Conservation (phyloP, 2,797 vertebrate species). For the Sebastes miniatus region DNA sequence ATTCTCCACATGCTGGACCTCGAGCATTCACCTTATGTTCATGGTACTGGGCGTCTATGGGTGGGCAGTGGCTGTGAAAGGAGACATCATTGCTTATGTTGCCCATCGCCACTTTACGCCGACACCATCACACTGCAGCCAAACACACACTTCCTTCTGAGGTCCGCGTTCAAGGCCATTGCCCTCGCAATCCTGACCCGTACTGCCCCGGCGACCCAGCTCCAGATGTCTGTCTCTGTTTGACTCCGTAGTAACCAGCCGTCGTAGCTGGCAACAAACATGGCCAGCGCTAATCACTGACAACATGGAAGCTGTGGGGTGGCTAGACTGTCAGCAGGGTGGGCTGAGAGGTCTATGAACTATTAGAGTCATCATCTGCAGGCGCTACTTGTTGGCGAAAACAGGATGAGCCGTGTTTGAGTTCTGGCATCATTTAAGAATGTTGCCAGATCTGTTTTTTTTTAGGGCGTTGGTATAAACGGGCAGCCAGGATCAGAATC, state of each 20-base stretch:
- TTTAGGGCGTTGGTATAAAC: background rate
- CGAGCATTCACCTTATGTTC: conserved; percentile 21
- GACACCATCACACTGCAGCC: background rate
- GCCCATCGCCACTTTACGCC: background rate
- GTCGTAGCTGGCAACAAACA: conserved; percentile 48
- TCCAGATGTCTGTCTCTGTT: conserved; percentile 72
- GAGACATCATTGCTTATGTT: background rate
- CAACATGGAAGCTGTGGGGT: conserved; percentile 45
- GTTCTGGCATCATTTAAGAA: background rate
- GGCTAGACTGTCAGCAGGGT: conserved; percentile 36
- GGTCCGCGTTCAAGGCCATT: conserved; percentile 23
- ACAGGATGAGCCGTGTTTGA: background rate
- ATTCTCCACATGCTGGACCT: conserved; percentile 30
- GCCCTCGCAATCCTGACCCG: conserved; percentile 28
- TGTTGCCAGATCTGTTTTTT: background rate
- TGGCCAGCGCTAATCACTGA: conserved; percentile 54
- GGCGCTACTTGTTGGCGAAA: background rate
- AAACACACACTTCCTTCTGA: conserved; percentile 12
- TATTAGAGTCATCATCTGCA: conserved; percentile 25
- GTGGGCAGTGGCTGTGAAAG: conserved; percentile 4
- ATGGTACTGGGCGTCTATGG: background rate
- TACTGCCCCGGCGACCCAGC: conserved; percentile 38
- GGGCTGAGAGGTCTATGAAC: conserved; percentile 23
- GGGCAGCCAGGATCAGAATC: background rate
- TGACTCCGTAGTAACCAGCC: conserved; percentile 49